Evolutionary conservation across 2,888 invertebrate species (phyloP), one percentile per base, ranked within the genome.

Genomic region (Archips xylosteana): DNA sequence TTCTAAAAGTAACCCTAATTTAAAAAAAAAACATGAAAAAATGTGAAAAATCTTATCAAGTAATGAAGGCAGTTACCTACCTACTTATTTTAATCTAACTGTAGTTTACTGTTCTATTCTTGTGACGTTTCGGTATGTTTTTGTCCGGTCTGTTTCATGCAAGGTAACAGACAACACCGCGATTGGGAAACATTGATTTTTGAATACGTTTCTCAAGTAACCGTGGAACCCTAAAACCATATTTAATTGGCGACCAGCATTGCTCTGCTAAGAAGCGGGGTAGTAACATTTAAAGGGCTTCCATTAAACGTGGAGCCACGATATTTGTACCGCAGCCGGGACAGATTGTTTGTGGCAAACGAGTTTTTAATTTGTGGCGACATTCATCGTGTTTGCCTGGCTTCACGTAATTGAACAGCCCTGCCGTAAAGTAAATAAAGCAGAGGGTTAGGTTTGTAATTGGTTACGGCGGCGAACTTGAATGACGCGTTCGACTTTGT

Each of bases 361-460:
- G 85, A 88, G 90, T 92, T 89, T 92, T 93, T 92, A 92, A 93
- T 94, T 93, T 93, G 89, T 87, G 84, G 83, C 84, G 89, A 88
- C 89, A 89, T 89, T 90, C 87, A 88, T 87, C 85, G 87, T 87
- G 82, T 91, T 92, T 87, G 83, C 82, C 71, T 80, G 92, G 93
- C 90, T 92, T 92, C 92, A 80, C 76, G 83, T 92, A 92, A 93
- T 92, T 93, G 91, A 88, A 83, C 83, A 81, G 82, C 83, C 84
- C 85, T 84, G 83, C 84, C 78, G 83, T 78, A 81, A 77, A 76
- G 76, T 75, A 61, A 72, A 70, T 66, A 75, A 70, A 65, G 49
- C 75, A 71, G 70, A 61, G 70, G 68, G 57, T 57, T 42, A 60
- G 45, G 45, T 70, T 70, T 74, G 74, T 74, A 61, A 74, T 69